Percentiles rank a stretch among this genome's conserved stretches.
Evolutionary conservation across 2,797 vertebrate species (phyloP).

Genomic region (Thalassophryne amazonica): DNA sequence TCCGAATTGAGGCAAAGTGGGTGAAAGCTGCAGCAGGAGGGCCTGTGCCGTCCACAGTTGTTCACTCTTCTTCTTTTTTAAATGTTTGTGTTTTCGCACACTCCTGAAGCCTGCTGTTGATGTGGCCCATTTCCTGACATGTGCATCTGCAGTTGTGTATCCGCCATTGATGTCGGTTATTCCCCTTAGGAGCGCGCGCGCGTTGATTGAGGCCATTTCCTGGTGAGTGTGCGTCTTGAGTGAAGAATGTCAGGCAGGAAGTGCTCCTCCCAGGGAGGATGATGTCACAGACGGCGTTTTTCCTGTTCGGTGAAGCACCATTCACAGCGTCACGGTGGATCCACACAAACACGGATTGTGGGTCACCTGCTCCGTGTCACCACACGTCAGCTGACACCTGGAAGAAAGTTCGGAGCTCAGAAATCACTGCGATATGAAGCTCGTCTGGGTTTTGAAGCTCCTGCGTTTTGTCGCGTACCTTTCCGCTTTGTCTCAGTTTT

Average conservation of each 20-base stretch:
- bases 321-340: conserved; percentile 32
- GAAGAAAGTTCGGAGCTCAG: background rate
- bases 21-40: no score
- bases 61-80: conserved; percentile 2
- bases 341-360: background rate
- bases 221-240: conserved; percentile 70
- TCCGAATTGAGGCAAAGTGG: no score
- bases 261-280: conserved; percentile 75
- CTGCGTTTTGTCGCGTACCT: conserved; percentile 13
- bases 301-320: conserved; percentile 62
- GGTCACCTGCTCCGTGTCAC: background rate
- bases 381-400: background rate
- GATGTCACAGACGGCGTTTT: conserved; percentile 74
- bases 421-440: no score
- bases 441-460: conserved; percentile 11
- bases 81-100: conserved; percentile 65
- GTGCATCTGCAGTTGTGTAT: conserved; percentile 56
- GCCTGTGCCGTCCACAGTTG: background rate
- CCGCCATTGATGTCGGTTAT: conserved; percentile 51
- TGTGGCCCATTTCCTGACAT: conserved; percentile 71
- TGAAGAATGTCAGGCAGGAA: conserved; percentile 80
- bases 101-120: conserved; percentile 59
- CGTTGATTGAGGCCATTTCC: conserved; percentile 77
- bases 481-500: conserved; percentile 21
- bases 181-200: conserved; percentile 61